A percentile compares a stretch with the other conserved stretches of the same genome.
Conservation (phyloP, 2,797 vertebrate species). For the Coranthus polyacanthus region DNA sequence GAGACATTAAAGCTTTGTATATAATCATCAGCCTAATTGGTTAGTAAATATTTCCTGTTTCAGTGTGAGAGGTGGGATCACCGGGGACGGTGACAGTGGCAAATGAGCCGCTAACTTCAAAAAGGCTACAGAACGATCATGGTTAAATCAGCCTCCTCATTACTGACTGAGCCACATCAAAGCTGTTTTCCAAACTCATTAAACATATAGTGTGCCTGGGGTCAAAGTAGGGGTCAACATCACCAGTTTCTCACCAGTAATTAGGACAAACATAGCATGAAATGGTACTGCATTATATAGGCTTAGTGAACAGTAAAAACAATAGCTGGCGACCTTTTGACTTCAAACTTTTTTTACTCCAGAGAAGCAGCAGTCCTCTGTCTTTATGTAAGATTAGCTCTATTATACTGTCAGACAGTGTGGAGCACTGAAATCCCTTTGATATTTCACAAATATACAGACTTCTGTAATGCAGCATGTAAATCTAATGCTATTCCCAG, state of each 20-base stretch:
- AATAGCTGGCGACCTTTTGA: neutral
- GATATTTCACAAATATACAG: conserved; percentile 4
- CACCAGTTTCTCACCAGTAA: conserved; percentile 20
- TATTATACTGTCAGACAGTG: neutral
- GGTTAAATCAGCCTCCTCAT: conserved; percentile 36
- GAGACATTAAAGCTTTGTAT: conserved; percentile 16
- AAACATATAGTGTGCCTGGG: conserved; percentile 9
- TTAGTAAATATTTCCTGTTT: conserved; percentile 23
- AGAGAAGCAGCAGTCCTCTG: neutral
- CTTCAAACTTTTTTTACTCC: conserved; percentile 1
- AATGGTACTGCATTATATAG: neutral
- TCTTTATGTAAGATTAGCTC: neutral
- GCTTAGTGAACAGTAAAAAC: conserved; percentile 21
- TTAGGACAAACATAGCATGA: conserved; percentile 13
- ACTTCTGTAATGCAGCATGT: neutral
- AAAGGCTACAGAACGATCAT: neutral
- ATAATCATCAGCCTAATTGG: conserved; percentile 4
- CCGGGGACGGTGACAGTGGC: neutral
- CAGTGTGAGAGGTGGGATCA: conserved; percentile 1
- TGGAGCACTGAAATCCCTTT: conserved; percentile 3
- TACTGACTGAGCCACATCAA: conserved; percentile 38
- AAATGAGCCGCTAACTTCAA: conserved; percentile 24
- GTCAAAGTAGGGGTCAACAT: conserved; percentile 22
- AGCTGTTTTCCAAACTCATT: conserved; percentile 44
- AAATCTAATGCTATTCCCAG: neutral